phyloP scores from a whole-genome alignment of 2,888 invertebrate species.

The Calliopum simillimum region DNA sequence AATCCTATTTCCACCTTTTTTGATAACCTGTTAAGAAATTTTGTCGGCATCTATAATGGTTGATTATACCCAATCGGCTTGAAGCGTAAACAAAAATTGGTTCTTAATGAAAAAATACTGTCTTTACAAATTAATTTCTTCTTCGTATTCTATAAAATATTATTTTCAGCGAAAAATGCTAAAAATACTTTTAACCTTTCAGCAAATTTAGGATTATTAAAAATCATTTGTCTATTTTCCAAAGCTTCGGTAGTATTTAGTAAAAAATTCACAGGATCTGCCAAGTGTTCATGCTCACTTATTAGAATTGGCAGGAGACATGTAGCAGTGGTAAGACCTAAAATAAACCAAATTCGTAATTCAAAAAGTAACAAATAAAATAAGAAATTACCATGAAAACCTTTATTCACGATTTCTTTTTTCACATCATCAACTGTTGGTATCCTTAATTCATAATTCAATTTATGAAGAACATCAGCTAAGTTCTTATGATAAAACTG shows the following conservation, averaged over 20 bases:
- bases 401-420: conserved; percentile 52
- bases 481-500: conserved; percentile 50
- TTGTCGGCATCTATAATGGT: too few species aligned
- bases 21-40: too few species aligned
- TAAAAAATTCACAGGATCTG: conserved; percentile 52
- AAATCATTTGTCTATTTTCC: conserved; percentile 51
- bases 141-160: conserved; percentile 44
- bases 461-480: conserved; percentile 45
- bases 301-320: conserved; percentile 55
- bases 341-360: conserved; percentile 1
- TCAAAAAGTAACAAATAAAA: background rate
- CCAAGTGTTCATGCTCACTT: conserved; percentile 53
- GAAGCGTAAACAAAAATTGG: too few species aligned
- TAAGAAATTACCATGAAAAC: conserved; percentile 50
- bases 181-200: conserved; percentile 51
- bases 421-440: conserved; percentile 55
- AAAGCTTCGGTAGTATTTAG: conserved; percentile 51
- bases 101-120: conserved; percentile 11
- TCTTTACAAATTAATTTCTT: background rate
- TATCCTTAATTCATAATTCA: conserved; percentile 51
- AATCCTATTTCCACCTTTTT: too few species aligned
- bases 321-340: conserved; percentile 53
- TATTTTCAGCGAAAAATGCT: conserved; percentile 49
- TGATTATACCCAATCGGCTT: too few species aligned
- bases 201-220: conserved; percentile 52